phyloP scores from a whole-genome alignment of 1,140 invertebrate genomes.

The Nylanderia fulva region DNA sequence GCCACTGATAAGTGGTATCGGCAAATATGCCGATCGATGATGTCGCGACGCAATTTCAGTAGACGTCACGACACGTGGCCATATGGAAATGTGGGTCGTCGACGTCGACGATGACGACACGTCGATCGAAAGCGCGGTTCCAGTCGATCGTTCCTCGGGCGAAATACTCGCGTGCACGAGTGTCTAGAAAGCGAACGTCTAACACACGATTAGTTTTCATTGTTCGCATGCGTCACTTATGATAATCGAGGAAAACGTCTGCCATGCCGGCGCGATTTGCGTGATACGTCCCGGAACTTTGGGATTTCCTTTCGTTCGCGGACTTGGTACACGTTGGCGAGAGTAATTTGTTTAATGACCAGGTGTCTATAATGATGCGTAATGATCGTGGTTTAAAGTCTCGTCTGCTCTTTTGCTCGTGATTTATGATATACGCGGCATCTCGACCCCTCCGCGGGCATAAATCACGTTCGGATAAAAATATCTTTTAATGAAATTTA shows the following conservation, averaged over 20 bases:
- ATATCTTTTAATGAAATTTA: too few species aligned
- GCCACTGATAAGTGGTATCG: constrained; percentile 20
- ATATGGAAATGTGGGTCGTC: constrained; percentile 45
- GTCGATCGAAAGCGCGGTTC: constrained; percentile 36
- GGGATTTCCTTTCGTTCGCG: background rate
- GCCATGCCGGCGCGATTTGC: background rate
- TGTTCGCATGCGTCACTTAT: constrained; percentile 3
- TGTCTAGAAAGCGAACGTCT: constrained; percentile 42
- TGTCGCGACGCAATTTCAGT: constrained; percentile 34
- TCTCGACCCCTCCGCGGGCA: background rate
- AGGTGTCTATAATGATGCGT: background rate
- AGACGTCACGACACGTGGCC: constrained; percentile 22
- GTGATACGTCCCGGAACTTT: background rate
- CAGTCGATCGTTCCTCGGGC: background rate
- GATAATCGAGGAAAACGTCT: constrained; percentile 14
- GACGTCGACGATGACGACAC: constrained; percentile 15
- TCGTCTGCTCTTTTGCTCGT: background rate
- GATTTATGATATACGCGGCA: background rate
- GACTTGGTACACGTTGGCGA: background rate
- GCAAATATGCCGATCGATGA: constrained; percentile 38
- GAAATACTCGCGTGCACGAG: background rate
- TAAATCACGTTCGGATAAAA: background rate
- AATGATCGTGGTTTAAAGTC: background rate
- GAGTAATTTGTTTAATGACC: background rate
- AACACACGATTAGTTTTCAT: background rate